Evolutionary conservation across 2,113 vertebrate species (phyloP).

Genomic region (Sterrhoptilus dennistouni): DNA sequence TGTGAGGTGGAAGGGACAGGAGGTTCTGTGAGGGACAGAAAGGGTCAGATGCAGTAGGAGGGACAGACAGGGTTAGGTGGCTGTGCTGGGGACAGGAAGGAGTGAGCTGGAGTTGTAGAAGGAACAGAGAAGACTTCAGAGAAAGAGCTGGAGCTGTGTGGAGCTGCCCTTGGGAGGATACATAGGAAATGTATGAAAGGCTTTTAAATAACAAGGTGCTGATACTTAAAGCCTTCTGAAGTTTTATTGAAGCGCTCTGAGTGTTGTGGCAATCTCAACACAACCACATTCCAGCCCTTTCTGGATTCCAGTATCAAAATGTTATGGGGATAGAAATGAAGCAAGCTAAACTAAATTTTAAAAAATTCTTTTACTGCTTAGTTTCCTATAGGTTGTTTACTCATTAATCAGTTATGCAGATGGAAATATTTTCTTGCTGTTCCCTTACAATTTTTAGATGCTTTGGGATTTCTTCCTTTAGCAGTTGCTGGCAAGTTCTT

Average conservation of each 20-base stretch:
- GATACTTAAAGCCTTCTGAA: neutral
- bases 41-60: no score
- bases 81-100: neutral
- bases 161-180: neutral
- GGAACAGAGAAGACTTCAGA: neutral
- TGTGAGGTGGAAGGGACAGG: neutral
- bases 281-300: neutral
- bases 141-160: neutral
- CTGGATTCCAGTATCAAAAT: neutral
- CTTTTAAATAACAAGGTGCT: neutral
- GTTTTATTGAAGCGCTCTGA: neutral
- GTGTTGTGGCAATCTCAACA: neutral
- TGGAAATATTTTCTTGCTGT: neutral
- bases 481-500: neutral
- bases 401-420: neutral
- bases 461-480: neutral
- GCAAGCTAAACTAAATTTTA: neutral
- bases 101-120: neutral
- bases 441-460: neutral
- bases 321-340: neutral
- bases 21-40: no score
- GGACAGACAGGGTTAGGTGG: neutral
- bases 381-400: neutral
- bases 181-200: neutral
- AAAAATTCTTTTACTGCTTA: neutral